phyloP scores from a whole-genome alignment of 2,888 invertebrate genomes.

The Smittia aterrima region DNA sequence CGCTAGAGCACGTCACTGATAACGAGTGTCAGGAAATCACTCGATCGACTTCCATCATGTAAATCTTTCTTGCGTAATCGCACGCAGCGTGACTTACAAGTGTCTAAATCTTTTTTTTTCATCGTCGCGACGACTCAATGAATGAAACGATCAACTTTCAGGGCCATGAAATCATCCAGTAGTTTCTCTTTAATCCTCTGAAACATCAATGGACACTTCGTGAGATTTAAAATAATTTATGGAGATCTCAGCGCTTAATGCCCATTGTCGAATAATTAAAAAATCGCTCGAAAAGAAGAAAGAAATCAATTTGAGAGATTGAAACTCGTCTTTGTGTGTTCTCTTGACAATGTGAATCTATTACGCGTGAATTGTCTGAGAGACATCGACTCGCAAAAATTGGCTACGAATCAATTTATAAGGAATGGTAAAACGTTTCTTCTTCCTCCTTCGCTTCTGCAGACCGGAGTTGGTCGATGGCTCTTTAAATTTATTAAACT shows the following conservation, averaged over 20 bases:
- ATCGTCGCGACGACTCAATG: too few species aligned
- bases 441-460: constrained; percentile 1
- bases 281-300: neutral
- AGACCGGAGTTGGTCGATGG: neutral
- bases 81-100: neutral
- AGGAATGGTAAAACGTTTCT: neutral
- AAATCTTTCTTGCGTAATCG: neutral
- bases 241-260: neutral
- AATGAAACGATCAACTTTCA: neutral
- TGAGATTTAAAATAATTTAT: neutral
- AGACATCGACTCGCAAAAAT: neutral
- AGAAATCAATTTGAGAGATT: neutral
- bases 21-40: neutral
- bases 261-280: constrained; percentile 4
- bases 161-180: neutral
- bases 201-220: neutral
- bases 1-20: neutral
- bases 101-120: too few species aligned
- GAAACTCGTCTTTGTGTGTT: neutral
- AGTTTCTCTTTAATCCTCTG: neutral
- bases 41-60: neutral
- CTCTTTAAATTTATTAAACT: constrained; percentile 20
- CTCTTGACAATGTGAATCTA: constrained; percentile 9
- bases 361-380: neutral
- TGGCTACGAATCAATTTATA: constrained; percentile 35